Conservation (phyloP, 2,113 vertebrate genomes). For the Fukomys damarensis region DNA sequence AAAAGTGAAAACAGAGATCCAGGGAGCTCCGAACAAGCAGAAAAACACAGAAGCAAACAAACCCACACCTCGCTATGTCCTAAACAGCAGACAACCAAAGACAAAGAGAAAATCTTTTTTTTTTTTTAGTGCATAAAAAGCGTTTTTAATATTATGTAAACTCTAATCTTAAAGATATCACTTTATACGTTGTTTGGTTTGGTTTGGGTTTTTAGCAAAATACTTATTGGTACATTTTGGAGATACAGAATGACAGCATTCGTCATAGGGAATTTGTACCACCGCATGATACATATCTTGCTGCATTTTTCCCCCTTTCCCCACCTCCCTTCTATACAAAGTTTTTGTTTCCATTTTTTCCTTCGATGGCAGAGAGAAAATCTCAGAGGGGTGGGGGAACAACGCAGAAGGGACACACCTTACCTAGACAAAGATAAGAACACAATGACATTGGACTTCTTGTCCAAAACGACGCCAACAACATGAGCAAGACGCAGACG, state of each 20-base stretch:
- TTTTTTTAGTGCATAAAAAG: no score
- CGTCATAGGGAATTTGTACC: no score
- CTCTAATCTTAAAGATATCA: no score
- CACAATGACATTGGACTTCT: neutral
- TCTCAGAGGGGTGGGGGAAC: neutral
- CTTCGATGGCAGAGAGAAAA: neutral
- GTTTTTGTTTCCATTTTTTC: no score
- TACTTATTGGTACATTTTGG: no score
- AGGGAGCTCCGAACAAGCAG: neutral
- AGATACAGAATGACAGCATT: no score
- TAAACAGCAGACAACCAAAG: neutral
- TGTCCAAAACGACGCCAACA: neutral
- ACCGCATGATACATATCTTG: no score
- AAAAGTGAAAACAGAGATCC: neutral
- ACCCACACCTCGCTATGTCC: neutral
- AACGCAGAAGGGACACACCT: neutral
- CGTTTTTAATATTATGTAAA: no score
- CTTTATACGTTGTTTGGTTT: no score
- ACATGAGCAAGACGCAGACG: no score
- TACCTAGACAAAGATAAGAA: neutral
- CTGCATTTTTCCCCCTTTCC: no score
- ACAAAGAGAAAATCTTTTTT: neutral
- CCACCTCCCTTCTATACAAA: neutral
- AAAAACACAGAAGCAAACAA: neutral
- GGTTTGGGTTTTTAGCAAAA: no score